Conservation (phyloP, 2,888 invertebrate species). For the Ypsolopha scabrella region DNA sequence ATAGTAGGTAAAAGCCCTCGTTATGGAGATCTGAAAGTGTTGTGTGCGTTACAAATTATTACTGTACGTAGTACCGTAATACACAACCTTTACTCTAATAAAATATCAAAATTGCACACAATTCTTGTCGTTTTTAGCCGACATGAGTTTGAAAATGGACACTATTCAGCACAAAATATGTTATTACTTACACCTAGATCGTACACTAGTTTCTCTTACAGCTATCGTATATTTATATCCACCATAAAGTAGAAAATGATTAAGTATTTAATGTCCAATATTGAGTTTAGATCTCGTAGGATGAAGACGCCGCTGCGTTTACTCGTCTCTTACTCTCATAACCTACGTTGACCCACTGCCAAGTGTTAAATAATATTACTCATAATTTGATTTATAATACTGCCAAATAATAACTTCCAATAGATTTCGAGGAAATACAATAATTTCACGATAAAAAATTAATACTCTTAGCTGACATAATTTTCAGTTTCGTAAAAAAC, state of each 20-base stretch:
- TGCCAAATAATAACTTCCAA: slow-evolving; percentile 46
- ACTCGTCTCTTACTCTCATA: no score
- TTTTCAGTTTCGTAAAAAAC: no score
- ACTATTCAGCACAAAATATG: slow-evolving; percentile 39
- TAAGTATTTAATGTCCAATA: slow-evolving; percentile 12
- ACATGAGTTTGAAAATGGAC: background rate
- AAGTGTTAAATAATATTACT: background rate
- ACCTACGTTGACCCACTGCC: slow-evolving; percentile 1
- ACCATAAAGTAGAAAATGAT: slow-evolving; percentile 43
- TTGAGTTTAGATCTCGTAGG: no score
- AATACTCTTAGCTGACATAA: no score
- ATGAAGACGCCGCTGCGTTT: no score
- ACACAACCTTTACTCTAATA: slow-evolving; percentile 41
- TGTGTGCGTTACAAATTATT: slow-evolving; percentile 21
- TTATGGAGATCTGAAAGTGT: background rate
- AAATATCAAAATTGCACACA: slow-evolving; percentile 56
- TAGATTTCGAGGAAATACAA: no score
- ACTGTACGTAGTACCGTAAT: slow-evolving; percentile 13
- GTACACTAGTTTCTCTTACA: slow-evolving; percentile 47
- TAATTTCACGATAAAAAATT: no score
- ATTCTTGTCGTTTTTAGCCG: slow-evolving; percentile 4
- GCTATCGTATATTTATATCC: slow-evolving; percentile 67
- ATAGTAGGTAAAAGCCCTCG: background rate
- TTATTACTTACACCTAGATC: slow-evolving; percentile 48
- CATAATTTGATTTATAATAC: slow-evolving; percentile 33